Conservation (phyloP, 2,797 vertebrate genomes). For the Danio kyathit region DNA sequence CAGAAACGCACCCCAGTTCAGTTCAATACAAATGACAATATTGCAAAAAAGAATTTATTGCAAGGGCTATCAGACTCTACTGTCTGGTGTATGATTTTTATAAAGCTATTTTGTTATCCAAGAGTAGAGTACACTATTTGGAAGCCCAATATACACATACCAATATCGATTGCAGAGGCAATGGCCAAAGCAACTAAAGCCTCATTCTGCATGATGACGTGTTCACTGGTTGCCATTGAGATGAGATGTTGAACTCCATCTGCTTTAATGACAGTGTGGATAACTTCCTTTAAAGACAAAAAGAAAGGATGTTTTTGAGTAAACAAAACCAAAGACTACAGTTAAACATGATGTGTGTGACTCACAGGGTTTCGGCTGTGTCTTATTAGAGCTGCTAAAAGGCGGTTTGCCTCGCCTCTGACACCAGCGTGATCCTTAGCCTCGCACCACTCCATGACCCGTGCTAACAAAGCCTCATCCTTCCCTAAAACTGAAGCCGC, state of each 20-base stretch:
- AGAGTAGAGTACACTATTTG: not conserved
- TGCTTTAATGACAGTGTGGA: constrained; percentile 82
- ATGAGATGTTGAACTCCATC: constrained; percentile 87
- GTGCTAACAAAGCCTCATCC: constrained; percentile 78
- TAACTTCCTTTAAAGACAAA: constrained; percentile 81
- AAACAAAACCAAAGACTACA: not conserved
- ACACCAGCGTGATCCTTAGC: constrained; percentile 81
- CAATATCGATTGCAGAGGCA: constrained; percentile 84
- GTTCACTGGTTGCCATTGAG: constrained; percentile 87
- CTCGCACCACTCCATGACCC: constrained; percentile 88
- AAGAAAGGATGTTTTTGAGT: constrained; percentile 42
- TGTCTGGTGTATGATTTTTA: too few relatives aligned
- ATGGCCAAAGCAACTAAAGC: constrained; percentile 88
- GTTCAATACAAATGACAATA: too few relatives aligned
- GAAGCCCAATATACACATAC: constrained; percentile 68
- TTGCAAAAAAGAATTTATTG: too few relatives aligned
- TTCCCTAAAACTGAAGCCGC: constrained; percentile 85
- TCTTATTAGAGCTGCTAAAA: constrained; percentile 86
- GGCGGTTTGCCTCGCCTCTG: constrained; percentile 83
- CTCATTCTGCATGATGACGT: constrained; percentile 90
- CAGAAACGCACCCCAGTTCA: too few relatives aligned
- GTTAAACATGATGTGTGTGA: not conserved
- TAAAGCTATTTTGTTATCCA: too few relatives aligned
- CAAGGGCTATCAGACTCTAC: too few relatives aligned
- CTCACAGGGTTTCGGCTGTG: constrained; percentile 85